Base-by-base conservation (phyloP, 2,113 vertebrate species). In the Tupaia chinensis region DNA sequence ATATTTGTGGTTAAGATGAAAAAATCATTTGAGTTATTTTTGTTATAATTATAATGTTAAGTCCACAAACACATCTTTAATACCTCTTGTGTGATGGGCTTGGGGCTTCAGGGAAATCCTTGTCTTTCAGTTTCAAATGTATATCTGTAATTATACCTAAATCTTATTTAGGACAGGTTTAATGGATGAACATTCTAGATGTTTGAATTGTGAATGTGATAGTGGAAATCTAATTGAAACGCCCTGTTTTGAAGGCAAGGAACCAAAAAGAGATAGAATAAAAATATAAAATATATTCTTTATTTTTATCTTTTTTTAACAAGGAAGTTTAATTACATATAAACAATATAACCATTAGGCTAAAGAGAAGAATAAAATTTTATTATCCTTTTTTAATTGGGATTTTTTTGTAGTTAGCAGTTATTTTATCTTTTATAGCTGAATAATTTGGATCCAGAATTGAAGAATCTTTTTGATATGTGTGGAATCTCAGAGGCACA, bases 401-500 rank as follows among this genome's bases (percentile, higher is more conserved):
- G 27, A 83, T 90, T 89, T 93, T 87, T 69, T 96, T 93, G 82
- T 92, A 72, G 20, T 92, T 95, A 84, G 29, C 22, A 72, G 12
- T 97, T 95, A 72, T 32, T 92, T 96, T 98, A 72, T 98, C 78
- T 98, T 56, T 98, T 98, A 1, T 98, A 99, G 99, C 98, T 99
- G 86, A 99, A 99, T 98, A 99, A 99, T 98, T 98, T 99, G 98
- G 99, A 99, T 97, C 99, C 99, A 2, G 99, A 99, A 96, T 98
- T 99, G 97, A 99, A 99, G 98, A 99, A 99, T 97, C 98, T 99
- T 70, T 99, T 99, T 90, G 99, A 99, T 98, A 83, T 99, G 98
- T 99, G 99, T 96, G 99, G 99, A 93, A 99, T 99, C 98, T 99
- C 99, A 5, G 99, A 99, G 97, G 99, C 99, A 89, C 99, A 99